Evolutionary conservation across 1,140 invertebrate species (phyloP).

Genomic region (Hyles euphorbiae): DNA sequence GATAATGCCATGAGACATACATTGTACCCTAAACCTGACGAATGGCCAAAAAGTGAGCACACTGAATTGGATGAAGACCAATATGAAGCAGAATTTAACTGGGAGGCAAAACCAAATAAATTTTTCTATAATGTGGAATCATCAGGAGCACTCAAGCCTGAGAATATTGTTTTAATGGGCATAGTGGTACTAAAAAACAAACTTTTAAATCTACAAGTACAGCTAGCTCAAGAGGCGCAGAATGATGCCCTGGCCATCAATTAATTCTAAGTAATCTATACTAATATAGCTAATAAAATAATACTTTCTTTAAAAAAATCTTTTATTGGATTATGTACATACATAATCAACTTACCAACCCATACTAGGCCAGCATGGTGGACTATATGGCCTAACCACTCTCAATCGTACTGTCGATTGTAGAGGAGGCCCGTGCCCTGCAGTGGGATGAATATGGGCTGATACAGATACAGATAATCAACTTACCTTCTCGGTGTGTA

Average conservation of each 20-base stretch:
- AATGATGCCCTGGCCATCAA: slow-evolving; percentile 87
- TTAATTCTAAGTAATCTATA: slow-evolving; percentile 40
- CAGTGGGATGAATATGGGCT: too few relatives aligned
- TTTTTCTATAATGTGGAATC: slow-evolving; percentile 99
- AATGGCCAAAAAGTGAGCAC: slow-evolving; percentile 99
- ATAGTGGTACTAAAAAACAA: slow-evolving; percentile 96
- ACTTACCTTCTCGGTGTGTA: slow-evolving; percentile 2
- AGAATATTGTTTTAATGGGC: slow-evolving; percentile 98
- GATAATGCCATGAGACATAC: slow-evolving; percentile 98
- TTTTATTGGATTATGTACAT: not conserved
- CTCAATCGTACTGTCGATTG: too few relatives aligned
- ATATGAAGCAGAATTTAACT: slow-evolving; percentile 95
- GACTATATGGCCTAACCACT: too few relatives aligned
- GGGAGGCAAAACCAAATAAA: slow-evolving; percentile 96
- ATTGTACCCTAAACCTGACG: slow-evolving; percentile 97
- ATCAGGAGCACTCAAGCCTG: slow-evolving; percentile 93
- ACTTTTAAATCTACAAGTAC: slow-evolving; percentile 95
- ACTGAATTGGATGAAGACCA: slow-evolving; percentile 95
- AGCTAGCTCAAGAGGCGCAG: slow-evolving; percentile 91
- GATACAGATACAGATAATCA: too few relatives aligned
- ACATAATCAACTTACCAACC: not conserved
- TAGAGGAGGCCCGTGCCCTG: too few relatives aligned
- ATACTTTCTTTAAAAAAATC: not conserved
- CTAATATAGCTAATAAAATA: slow-evolving; percentile 7
- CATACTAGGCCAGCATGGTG: too few relatives aligned